Evolutionary conservation across 2,113 vertebrate genomes (phyloP).

Genomic region (Pseudolaguvia tuberculata): DNA sequence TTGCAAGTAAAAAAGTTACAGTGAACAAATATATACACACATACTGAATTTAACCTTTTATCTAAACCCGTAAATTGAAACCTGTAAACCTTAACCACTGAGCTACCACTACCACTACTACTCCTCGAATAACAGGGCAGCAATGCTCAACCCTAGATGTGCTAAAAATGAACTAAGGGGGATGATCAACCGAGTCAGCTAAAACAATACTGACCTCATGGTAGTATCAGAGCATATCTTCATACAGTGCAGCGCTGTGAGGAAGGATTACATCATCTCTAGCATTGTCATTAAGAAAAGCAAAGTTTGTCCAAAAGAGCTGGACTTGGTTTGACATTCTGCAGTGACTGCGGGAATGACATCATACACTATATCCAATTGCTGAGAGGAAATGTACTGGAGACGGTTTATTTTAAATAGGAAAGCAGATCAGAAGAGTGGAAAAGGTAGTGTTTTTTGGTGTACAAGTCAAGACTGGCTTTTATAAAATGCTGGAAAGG

Average conservation of each 20-base stretch:
- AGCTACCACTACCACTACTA: too few species aligned
- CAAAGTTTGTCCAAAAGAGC: conserved; percentile 16
- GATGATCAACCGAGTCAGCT: background rate
- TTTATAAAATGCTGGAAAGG: conserved; percentile 6
- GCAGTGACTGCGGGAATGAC: conserved; percentile 18
- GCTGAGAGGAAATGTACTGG: background rate
- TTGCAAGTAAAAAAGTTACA: background rate
- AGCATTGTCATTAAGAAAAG: conserved; percentile 22
- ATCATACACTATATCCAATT: conserved; percentile 20
- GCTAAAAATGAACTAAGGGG: too few species aligned
- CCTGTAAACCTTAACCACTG: background rate
- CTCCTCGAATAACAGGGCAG: too few species aligned
- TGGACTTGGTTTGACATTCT: conserved; percentile 13
- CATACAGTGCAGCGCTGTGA: background rate
- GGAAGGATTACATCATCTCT: conserved; percentile 20
- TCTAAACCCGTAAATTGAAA: background rate
- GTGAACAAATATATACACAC: too few species aligned
- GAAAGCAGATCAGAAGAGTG: conserved; percentile 20
- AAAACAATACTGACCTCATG: conserved; percentile 9
- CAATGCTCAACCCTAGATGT: too few species aligned
- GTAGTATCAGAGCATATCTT: conserved; percentile 15
- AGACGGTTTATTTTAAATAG: background rate
- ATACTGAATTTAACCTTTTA: background rate
- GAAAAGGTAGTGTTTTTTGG: background rate
- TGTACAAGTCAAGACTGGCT: background rate